Base-by-base conservation (phyloP, 2,113 vertebrate species). In the Tringa solitaria region DNA sequence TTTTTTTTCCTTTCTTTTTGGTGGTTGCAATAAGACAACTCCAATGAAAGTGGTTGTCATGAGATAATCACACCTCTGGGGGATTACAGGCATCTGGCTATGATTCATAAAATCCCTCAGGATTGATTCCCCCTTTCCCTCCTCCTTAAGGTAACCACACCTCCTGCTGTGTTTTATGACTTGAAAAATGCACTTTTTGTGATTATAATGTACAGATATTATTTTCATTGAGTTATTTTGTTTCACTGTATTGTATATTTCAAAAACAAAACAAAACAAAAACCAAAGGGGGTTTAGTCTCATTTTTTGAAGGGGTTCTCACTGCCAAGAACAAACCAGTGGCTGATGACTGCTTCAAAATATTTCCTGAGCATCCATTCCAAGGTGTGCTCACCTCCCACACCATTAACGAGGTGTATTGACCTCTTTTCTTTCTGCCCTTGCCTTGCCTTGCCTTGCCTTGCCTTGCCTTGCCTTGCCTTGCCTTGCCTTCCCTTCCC, bases 1-100 rank as follows among this genome's bases (percentile, higher is more conserved):
- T 69, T 48, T 61, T 21, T 61, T 15, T 27, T 48, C 19, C 27
- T 78, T 64, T 83, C 22, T 64, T 67, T 39, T 91, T 70, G 35
- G 37, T 80, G 48, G 37, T 73, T 82, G 83, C 75, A 82, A 76
- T 90, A 77, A 96, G 80, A 96, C 90, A 95, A 84, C 37, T 85
- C 89, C 94, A 95, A 53, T 69, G 63, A 72, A 95, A 67, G 64
- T 80, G 50, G 74, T 73, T 93, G 74, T 45, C 87, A 56, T 60
- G 89, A 94, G 93, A 95, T 96, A 97, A 97, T 96, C 80, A 96
- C 87, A 90, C 94, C 96, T 97, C 91, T 94, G 77, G 76, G 94
- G 93, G 89, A 97, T 89, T 92, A 75, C 46, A 94, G 64, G 74
- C 92, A 91, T 96, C 96, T 96, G 93, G 80, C 93, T 93, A 84